A percentile compares a stretch with the other conserved stretches of the same genome.
These are phyloP conservation scores for Calameuta pallipes DNA, from an alignment of 2,888 invertebrate species.

Conservation along the genomic window DNA sequence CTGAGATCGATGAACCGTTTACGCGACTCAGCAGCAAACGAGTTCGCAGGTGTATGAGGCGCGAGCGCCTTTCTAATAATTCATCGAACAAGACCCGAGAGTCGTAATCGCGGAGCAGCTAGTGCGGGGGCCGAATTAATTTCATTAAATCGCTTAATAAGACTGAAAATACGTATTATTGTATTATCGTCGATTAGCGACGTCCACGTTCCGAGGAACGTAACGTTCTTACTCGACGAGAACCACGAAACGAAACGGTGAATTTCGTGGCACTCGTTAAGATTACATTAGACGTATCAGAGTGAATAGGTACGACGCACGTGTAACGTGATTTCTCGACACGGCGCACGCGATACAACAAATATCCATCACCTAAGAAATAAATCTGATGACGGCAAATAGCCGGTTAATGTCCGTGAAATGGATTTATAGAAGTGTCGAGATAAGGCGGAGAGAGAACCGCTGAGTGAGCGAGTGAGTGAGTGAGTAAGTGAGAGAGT, in stretches of 20 bases:
- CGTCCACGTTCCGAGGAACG: neutral
- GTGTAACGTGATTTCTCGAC: no score
- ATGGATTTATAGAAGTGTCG: neutral
- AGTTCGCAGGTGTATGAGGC: neutral
- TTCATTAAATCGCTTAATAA: neutral
- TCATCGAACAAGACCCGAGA: neutral
- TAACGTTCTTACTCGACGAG: neutral
- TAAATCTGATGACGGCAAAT: neutral
- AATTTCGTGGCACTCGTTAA: neutral
- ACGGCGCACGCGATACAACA: neutral
- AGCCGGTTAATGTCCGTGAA: neutral
- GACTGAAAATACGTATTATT: neutral
- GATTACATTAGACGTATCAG: neutral
- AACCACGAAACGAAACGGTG: neutral
- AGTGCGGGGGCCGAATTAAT: neutral
- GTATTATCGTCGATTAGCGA: neutral
- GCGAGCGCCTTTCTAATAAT: constrained; percentile 4
- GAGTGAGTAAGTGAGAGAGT: no score
- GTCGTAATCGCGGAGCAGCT: neutral
- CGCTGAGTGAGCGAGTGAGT: neutral
- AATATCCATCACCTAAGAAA: neutral
- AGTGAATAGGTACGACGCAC: neutral
- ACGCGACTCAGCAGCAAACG: neutral
- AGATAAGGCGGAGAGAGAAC: neutral
- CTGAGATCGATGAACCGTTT: constrained; percentile 5